Evolutionary conservation across 2,888 invertebrate genomes (phyloP).

Genomic region (Cephus sareptanus): DNA sequence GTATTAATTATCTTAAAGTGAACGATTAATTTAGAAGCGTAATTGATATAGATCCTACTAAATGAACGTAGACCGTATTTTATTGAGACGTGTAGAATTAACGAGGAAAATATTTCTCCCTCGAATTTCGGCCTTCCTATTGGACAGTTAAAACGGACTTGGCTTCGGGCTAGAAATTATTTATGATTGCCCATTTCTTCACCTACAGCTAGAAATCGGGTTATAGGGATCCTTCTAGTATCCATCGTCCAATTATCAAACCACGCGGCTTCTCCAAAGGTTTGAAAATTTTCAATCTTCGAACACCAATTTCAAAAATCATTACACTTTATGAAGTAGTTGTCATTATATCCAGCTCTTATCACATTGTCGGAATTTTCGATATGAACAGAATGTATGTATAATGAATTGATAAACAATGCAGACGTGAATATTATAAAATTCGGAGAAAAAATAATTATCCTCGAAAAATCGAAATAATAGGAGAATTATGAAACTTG

Average conservation of each 20-base stretch:
- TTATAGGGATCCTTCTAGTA: neutral
- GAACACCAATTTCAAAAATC: neutral
- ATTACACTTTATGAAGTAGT: neutral
- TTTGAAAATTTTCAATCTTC: neutral
- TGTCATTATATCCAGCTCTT: neutral
- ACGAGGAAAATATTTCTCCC: neutral
- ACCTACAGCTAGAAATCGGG: neutral
- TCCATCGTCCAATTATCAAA: neutral
- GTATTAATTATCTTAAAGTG: neutral
- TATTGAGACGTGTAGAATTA: neutral
- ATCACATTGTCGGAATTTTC: too few relatives aligned
- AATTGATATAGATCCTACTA: neutral
- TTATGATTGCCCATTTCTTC: neutral
- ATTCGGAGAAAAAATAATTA: neutral
- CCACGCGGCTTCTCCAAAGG: neutral
- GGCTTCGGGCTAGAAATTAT: neutral
- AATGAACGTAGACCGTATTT: neutral
- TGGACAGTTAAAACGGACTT: neutral
- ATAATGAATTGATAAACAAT: neutral
- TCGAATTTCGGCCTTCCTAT: neutral
- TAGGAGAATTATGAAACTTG: neutral
- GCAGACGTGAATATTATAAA: neutral
- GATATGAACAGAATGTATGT: too few relatives aligned
- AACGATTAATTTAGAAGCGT: neutral
- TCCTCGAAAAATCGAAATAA: neutral